Percentiles rank a stretch among this genome's conserved stretches.
Conservation (phyloP, 92 coral and sea anemone genomes). For the Porites rus region DNA sequence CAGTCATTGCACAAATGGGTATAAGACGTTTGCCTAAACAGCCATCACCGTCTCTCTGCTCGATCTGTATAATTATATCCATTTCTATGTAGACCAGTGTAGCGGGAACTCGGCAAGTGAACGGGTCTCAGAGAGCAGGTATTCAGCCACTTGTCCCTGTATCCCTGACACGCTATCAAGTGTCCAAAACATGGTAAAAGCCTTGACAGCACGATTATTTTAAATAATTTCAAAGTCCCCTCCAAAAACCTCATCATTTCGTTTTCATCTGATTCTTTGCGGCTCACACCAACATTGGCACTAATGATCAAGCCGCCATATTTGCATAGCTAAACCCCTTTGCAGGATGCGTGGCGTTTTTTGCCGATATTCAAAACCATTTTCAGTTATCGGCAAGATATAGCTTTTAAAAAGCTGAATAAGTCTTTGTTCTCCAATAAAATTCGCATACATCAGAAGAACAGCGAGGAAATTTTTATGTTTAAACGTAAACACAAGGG, state of each 20-base stretch:
- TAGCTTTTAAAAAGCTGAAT: slow-evolving; percentile 66
- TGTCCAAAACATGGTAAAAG: too few relatives aligned
- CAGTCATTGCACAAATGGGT: not conserved
- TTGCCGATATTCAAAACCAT: slow-evolving; percentile 37
- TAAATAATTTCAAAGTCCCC: not conserved
- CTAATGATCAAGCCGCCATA: slow-evolving; percentile 35
- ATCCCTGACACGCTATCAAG: not conserved
- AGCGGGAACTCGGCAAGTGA: not conserved
- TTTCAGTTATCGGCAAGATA: slow-evolving; percentile 26
- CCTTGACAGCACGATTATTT: not conserved
- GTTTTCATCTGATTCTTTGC: slow-evolving; percentile 23
- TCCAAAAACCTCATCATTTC: not conserved
- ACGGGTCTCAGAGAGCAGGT: not conserved
- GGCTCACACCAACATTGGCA: not conserved
- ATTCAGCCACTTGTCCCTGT: too few relatives aligned
- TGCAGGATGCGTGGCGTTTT: slow-evolving; percentile 27
- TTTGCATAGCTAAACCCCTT: slow-evolving; percentile 31
- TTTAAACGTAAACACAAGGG: slow-evolving; percentile 79
- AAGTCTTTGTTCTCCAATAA: slow-evolving; percentile 50
- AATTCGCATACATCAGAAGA: slow-evolving; percentile 13
- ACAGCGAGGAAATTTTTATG: slow-evolving; percentile 25
- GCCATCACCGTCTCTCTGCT: not conserved
- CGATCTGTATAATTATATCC: not conserved
- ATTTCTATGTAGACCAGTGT: not conserved
- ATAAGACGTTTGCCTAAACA: not conserved